These are phyloP conservation scores for Burhinus oedicnemus DNA, from an alignment of 2,113 vertebrate species.

Conservation along the genomic window DNA sequence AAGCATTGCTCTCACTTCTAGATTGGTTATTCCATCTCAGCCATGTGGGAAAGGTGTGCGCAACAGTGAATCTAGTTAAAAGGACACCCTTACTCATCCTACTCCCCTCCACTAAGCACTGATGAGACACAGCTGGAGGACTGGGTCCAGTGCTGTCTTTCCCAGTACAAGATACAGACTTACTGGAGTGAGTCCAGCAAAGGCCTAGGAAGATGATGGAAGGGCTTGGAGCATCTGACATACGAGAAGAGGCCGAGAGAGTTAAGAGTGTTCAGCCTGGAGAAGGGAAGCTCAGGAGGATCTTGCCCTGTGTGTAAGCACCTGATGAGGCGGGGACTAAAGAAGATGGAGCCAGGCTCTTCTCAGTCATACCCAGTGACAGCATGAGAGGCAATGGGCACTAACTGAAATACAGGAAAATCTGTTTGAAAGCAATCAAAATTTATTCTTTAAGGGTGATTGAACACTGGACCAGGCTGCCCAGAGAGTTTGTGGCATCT, in stretches of 20 bases:
- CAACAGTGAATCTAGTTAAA: slow-evolving; percentile 1
- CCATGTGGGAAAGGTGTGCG: background rate
- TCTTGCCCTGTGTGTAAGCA: background rate
- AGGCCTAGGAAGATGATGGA: background rate
- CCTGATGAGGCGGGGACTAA: background rate
- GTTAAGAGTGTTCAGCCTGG: background rate
- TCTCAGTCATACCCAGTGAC: background rate
- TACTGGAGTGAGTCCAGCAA: background rate
- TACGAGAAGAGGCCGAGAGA: background rate
- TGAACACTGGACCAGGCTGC: background rate
- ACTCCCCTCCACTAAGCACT: background rate
- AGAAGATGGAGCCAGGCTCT: background rate
- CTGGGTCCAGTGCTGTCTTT: background rate
- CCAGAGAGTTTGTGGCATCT: background rate
- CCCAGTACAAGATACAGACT: background rate
- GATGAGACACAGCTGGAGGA: background rate
- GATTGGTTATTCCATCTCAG: background rate
- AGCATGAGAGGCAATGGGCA: background rate
- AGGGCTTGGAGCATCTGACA: background rate
- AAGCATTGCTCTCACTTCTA: background rate
- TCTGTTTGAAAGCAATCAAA: background rate
- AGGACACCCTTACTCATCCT: background rate
- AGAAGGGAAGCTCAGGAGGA: background rate
- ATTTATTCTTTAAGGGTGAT: background rate
- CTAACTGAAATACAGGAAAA: background rate